Evolutionary conservation across 2,797 vertebrate genomes (phyloP).

Genomic region (Rhodeus uyekii): DNA sequence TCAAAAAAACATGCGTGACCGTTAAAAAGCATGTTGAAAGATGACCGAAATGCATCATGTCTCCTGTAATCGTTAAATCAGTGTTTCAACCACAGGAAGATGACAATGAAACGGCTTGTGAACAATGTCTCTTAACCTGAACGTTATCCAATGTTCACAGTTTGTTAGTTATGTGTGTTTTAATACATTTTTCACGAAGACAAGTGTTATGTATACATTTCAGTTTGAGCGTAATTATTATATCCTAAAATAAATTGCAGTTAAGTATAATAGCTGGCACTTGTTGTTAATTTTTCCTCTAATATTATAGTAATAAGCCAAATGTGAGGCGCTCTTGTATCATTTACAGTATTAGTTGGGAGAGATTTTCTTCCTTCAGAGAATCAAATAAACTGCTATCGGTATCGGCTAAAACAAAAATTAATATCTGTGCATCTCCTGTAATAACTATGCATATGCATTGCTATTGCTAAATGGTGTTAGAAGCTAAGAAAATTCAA

Average conservation of each 20-base stretch:
- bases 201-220: background rate
- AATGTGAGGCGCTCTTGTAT: background rate
- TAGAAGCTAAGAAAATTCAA: background rate
- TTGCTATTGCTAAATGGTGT: background rate
- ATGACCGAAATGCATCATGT: background rate
- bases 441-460: background rate
- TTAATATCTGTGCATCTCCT: background rate
- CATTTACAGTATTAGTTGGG: too few relatives aligned
- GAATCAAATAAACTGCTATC: background rate
- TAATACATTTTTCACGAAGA: background rate
- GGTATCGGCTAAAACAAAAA: background rate
- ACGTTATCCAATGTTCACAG: background rate
- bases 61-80: background rate
- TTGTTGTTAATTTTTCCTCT: background rate
- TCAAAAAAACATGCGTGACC: background rate
- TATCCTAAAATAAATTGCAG: background rate
- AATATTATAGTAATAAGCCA: background rate
- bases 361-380: background rate
- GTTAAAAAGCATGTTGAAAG: background rate
- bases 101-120: background rate
- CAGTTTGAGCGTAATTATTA: background rate
- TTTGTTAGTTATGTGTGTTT: background rate
- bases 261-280: background rate
- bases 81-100: background rate
- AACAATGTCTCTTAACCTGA: background rate